Percentiles rank a stretch among this genome's conserved stretches.
These are phyloP conservation scores for Luscinia luscinia DNA, from an alignment of 2,797 vertebrate genomes.

Conservation along the genomic window DNA sequence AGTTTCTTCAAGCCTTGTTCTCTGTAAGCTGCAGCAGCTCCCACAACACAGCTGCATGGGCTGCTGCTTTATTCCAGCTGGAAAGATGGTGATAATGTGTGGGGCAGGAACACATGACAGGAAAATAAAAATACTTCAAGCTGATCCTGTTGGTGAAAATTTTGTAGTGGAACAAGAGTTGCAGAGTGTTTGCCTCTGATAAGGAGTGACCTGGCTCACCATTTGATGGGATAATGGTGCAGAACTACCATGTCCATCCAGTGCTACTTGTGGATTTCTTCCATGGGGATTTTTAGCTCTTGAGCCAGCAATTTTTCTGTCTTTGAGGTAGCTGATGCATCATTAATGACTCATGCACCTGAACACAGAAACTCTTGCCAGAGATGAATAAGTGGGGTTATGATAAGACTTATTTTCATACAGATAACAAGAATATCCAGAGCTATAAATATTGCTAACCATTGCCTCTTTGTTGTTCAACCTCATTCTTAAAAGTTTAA, in stretches of 20 bases:
- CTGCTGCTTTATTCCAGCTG: not conserved
- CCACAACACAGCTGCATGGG: not conserved
- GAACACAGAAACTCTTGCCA: not conserved
- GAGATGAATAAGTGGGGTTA: not conserved
- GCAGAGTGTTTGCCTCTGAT: not conserved
- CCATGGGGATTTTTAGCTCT: not conserved
- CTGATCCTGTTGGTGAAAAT: not conserved
- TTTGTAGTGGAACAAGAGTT: not conserved
- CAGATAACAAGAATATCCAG: not conserved
- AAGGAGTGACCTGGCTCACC: not conserved
- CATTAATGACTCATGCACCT: not conserved
- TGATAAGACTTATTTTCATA: slow-evolving; percentile 5
- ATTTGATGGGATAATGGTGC: not conserved
- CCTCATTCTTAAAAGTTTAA: slow-evolving; percentile 1
- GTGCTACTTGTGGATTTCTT: not conserved
- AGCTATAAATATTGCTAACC: not conserved
- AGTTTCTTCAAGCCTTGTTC: not conserved
- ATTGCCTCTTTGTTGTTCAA: not conserved
- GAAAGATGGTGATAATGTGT: not conserved
- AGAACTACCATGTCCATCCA: not conserved
- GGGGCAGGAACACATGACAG: not conserved
- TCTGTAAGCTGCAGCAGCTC: not conserved
- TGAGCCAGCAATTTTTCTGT: not conserved
- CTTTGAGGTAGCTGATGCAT: not conserved
- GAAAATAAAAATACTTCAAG: not conserved